These are phyloP conservation scores for Acrossocheilus fasciatus DNA, from an alignment of 2,797 vertebrate species.

Conservation along the genomic window DNA sequence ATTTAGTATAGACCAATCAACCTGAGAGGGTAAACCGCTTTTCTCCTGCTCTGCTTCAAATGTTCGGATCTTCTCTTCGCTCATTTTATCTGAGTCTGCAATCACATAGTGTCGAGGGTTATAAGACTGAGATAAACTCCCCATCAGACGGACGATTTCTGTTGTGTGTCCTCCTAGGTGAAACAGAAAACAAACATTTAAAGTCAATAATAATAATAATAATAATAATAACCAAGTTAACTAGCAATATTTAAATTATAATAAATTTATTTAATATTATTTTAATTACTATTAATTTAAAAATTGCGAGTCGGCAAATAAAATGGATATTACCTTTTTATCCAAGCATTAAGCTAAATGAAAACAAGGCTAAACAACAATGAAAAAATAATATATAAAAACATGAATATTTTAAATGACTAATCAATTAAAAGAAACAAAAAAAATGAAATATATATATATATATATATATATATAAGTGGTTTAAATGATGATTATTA, in stretches of 20 bases:
- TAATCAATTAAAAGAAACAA: neutral
- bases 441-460: neutral
- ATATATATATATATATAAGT: neutral
- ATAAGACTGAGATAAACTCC: conserved; percentile 82
- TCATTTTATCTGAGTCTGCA: conserved; percentile 91
- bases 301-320: neutral
- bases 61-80: conserved; percentile 86
- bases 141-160: conserved; percentile 89
- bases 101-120: conserved; percentile 88
- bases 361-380: neutral
- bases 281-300: neutral
- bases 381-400: neutral
- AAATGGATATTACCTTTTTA: neutral
- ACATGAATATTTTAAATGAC: neutral
- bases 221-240: neutral
- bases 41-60: conserved; percentile 78
- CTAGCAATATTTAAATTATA: neutral
- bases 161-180: conserved; percentile 91
- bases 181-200: neutral
- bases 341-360: neutral
- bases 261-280: neutral
- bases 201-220: neutral
- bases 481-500: neutral
- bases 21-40: conserved; percentile 69
- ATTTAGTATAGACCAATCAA: conserved; percentile 61